phyloP scores from a whole-genome alignment of 2,888 invertebrate species.

The Mechanitis mazaeus region DNA sequence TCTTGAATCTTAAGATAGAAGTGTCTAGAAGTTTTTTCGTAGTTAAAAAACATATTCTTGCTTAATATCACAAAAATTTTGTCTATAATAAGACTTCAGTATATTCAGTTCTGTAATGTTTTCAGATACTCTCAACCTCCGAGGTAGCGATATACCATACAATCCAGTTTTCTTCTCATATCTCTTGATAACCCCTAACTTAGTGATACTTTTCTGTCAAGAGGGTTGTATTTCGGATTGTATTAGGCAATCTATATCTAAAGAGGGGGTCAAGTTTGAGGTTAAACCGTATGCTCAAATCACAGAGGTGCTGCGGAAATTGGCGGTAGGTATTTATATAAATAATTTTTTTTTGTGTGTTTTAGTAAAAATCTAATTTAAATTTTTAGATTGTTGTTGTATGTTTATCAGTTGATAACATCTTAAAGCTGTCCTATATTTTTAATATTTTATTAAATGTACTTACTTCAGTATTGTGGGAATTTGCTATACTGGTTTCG shows the following conservation, averaged over 20 bases:
- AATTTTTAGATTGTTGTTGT: too few species aligned
- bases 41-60: too few species aligned
- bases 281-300: slow-evolving; percentile 76
- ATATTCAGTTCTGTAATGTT: not conserved
- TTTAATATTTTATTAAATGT: too few species aligned
- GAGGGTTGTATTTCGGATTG: slow-evolving; percentile 69
- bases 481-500: too few species aligned
- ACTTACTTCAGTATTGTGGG: too few species aligned
- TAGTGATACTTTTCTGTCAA: slow-evolving; percentile 81
- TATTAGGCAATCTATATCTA: slow-evolving; percentile 76
- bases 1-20: too few species aligned
- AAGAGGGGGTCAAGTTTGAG: slow-evolving; percentile 69
- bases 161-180: slow-evolving; percentile 92
- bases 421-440: too few species aligned
- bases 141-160: slow-evolving; percentile 92
- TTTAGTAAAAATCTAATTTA: too few species aligned
- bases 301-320: slow-evolving; percentile 62
- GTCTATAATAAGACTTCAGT: too few species aligned
- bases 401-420: too few species aligned
- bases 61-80: too few species aligned
- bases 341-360: not conserved
- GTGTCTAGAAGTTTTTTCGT: too few species aligned
- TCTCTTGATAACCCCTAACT: slow-evolving; percentile 64
- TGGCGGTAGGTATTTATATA: slow-evolving; percentile 49
- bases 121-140: slow-evolving; percentile 87